Base-by-base conservation (phyloP, 2,797 vertebrate genomes). In the Smutsia gigantea region DNA sequence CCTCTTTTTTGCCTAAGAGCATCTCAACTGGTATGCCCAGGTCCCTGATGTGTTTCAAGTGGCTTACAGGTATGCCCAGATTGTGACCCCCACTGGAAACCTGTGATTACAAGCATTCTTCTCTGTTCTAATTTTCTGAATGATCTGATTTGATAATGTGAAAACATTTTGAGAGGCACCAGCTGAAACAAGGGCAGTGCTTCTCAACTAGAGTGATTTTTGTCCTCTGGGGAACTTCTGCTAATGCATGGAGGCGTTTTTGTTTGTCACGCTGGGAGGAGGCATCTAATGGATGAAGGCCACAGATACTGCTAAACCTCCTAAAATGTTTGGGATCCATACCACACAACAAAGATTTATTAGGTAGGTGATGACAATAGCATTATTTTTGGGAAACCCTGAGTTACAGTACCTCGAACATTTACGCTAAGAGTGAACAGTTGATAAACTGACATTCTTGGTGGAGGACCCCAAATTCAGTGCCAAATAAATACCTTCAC, bases 371-470 rank as follows among this genome's bases (percentile, higher is more conserved):
- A 63, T 37, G 29, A 64, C 71, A 84, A 17, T 55, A n/a, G 19
- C 71, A 63, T 63, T 21, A 55, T 51, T 94, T 75, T 78, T 55
- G 21, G 71, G 93, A 86, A 66, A 86, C 1, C 21, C 23, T 42
- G 31, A 94, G 27, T 17, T 96, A 82, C 13, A 64, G 31, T 85
- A 61, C 81, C 42, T 34, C 14, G 27, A 81, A 85, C 17, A 3
- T 3, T 86, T 94, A 63, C 11, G 5, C 10, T 59, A 64, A 42
- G 18, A 68, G 29, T 13, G 23, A 82, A 74, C 53, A 75, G n/a
- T 90, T 53, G 66, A 71, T 46, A 81, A 93, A 86, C 59, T 42
- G 74, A 75, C 23, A 68, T 59, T 90, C 53, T 87, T 87, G 77
- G 78, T 27, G 79, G 84, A 83, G 46, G 15, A 14, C 25, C 66